Evolutionary conservation across 2,888 invertebrate species (phyloP).

Genomic region (Apoda limacodes): DNA sequence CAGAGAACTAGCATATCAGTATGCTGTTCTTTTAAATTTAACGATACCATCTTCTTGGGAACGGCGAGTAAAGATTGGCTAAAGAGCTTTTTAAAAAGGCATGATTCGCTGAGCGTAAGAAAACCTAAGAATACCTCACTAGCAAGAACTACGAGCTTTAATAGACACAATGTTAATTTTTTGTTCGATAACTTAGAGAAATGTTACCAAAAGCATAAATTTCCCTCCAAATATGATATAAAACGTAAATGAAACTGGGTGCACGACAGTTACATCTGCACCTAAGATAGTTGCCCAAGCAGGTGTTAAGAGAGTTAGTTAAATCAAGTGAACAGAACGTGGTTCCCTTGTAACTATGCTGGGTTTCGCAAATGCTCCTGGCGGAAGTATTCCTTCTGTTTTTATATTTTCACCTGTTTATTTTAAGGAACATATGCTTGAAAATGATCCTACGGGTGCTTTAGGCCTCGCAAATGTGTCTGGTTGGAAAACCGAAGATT

Average conservation of each 20-base stretch:
- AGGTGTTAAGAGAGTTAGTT: conserved; percentile 14
- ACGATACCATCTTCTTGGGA: conserved; percentile 5
- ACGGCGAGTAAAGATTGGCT: conserved; percentile 38
- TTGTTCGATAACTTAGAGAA: conserved; percentile 15
- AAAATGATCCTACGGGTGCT: conserved; percentile 14
- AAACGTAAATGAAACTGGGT: conserved; percentile 15
- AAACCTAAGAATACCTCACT: conserved; percentile 19
- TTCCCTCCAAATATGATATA: conserved; percentile 15
- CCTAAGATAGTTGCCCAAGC: conserved; percentile 10
- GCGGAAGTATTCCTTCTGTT: conserved; percentile 15
- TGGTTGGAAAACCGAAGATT: conserved; percentile 18
- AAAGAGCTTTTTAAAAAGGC: conserved; percentile 39
- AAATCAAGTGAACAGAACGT: conserved; percentile 15
- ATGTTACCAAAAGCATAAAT: conserved; percentile 10
- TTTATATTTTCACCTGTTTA: conserved; percentile 15
- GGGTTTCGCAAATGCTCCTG: conserved; percentile 16
- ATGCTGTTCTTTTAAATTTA: conserved; percentile 11
- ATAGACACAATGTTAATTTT: conserved; percentile 13
- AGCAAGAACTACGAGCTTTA: conserved; percentile 16
- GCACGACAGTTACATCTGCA: conserved; percentile 8
- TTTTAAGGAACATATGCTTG: conserved; percentile 16
- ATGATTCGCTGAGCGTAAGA: conserved; percentile 12
- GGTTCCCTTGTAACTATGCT: conserved; percentile 16
- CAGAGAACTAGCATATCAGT: conserved; percentile 16
- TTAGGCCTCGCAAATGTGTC: conserved; percentile 16